Base-by-base conservation (phyloP, 2,113 vertebrate genomes). In the Gadus chalcogrammus region DNA sequence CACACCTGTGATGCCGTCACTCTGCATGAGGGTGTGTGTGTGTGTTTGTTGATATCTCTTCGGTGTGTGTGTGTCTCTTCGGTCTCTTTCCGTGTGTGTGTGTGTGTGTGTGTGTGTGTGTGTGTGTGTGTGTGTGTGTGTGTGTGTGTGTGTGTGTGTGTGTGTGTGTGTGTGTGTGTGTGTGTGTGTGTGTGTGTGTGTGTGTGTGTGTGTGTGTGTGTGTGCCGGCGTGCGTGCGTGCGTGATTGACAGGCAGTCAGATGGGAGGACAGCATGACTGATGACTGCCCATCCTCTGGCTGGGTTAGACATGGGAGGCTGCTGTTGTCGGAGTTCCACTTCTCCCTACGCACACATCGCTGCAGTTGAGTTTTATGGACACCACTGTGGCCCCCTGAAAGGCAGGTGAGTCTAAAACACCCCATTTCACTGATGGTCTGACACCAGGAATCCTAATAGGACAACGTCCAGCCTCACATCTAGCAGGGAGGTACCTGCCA, bases 211-310 rank as follows among this genome's bases (percentile, higher is more conserved):
- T 31, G 28, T 68, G 66, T 72, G 65, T 60, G 67, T 66, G 68
- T 65, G 65, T 74, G 72, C 58, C 69, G 9, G 65, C 62, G 64
- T 71, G 69, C 66, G 53, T 69, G 28, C 24, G 68, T 61, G 64
- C 52, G 65, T 61, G 85, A 73, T 27, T 85, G 86, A 82, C 79
- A 78, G 85, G 13, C 72, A 74, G 73, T 75, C 69, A 70, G 74
- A 72, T 64, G 73, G 69, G 76, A 77, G 81, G 82, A 88, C 83
- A 84, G 85, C 68, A 87, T 91, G 90, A 91, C 68, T 82, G 89
- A 91, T 90, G 82, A 85, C 82, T 82, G 63, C 74, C 42, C 73
- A 68, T 67, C 64, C 35, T 73, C 70, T 79, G 63, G 68, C 64
- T 12, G 55, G 84, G 69, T 73, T 82, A 79, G 87, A 81, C 69